Base-by-base conservation (phyloP, 2,113 vertebrate genomes). In the Zosterops pallidus region DNA sequence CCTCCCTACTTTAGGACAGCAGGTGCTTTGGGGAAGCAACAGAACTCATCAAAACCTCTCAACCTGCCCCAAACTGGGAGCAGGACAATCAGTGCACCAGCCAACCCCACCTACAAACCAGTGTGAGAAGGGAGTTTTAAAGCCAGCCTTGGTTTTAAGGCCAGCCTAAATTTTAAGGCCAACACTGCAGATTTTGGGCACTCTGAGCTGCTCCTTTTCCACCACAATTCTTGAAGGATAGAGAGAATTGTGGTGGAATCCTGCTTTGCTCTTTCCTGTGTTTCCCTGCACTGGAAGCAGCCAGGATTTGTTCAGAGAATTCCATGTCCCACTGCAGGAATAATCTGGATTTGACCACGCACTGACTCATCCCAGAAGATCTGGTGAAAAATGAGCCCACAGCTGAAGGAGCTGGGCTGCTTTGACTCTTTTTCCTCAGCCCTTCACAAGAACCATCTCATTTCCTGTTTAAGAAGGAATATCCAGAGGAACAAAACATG, bases 361-460 rank as follows among this genome's bases (percentile, higher is more conserved):
- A 50, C 75, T 78, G 94, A 93, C 90, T 94, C 90, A 78, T 39
- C 80, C 16, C 92, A 4, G 71, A 67, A 49, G 25, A 74, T 56
- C 76, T 94, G 87, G 90, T 90, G 83, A 67, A 92, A 97, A 94
- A 42, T 10, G 28, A 42, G 83, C 60, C 70, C 83, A 25, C 83
- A 85, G 91, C 63, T 69, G 82, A 90, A 22, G 7, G 76, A 83
- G 86, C 53, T 60, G 72, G 26, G 60, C 42, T 70, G 64, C 84
- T 87, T 81, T 83, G 87, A 74, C 52, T 80, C 71, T 50, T 52
- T 5, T 72, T 44, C 69, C 64, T 37, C 76, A 35, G 64, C 53
- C 62, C 70, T 71, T 25, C 11, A 33, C 59, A 60, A 42, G 49
- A 96, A 78, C 12, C 28, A 95, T 52, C 83, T 79, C 57, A 86